Evolutionary conservation across 2,797 vertebrate genomes (phyloP), one percentile per base, ranked within the genome.

Genomic region (Phoeniculus purpureus): DNA sequence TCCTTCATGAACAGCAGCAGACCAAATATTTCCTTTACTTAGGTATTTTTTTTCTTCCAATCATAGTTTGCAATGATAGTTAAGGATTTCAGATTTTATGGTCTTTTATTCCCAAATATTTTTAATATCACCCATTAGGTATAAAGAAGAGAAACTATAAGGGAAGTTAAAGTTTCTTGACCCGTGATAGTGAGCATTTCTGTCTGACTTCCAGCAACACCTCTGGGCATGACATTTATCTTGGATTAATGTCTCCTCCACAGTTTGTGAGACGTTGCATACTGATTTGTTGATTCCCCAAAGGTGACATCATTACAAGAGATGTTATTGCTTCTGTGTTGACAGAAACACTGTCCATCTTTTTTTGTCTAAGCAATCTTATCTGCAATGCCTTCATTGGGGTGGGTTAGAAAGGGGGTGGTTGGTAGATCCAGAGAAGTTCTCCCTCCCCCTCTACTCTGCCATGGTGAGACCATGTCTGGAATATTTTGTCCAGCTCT

Each of bases 171-270:
- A 61, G 37, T 76, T 94, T 48, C 26, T 58, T 70, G 19, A 32
- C 65, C 13, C 37, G 27, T 20, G 40, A 76, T 8, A 83, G 47
- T 19, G 31, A 93, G 71, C 43, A 58, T 71, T 81, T 21, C 37
- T 77, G 10, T 65, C 54, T 92, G 83, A 77, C 50, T 92, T 89
- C 51, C 20, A 93, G 25, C 72, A 81, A 67, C 77, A 95, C 94
- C 89, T 90, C 85, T 88, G 87, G 89, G 80, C 89, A 95, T 95
- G 94, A 94, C 94, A 94, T 92, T 94, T 95, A 77, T 93, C 71
- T 81, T 71, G 60, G 80, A 88, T 92, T 52, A 95, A 84, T 72
- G 61, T 92, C 64, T 95, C 58, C 58, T 89, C 67, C 78, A 92
- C 85, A 91, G 64, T 95, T 94, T 85, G 90, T 92, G 94, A 93